Evolutionary conservation across 1,140 invertebrate species (phyloP).

Genomic region (Samia ricini): DNA sequence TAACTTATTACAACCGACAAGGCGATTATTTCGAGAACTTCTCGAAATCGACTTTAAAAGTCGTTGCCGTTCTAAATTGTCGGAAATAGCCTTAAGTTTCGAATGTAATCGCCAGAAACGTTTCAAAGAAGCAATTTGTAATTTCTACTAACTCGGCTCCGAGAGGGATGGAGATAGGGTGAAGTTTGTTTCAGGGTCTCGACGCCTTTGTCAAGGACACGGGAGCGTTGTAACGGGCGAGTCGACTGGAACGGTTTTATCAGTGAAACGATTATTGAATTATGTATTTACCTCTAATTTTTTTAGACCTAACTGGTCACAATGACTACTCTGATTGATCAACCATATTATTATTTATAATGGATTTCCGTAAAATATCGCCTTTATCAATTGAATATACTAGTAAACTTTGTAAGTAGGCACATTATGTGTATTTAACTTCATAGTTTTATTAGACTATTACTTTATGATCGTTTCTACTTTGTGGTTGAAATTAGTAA

Average conservation of each 20-base stretch:
- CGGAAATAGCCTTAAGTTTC: conserved; percentile 26
- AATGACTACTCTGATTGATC: no score
- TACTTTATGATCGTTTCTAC: no score
- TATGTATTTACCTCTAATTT: no score
- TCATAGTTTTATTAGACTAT: no score
- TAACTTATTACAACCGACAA: conserved; percentile 20
- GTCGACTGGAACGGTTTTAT: neutral
- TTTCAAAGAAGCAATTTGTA: conserved; percentile 23
- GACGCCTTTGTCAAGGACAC: conserved; percentile 6
- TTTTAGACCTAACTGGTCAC: no score
- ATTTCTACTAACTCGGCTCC: conserved; percentile 11
- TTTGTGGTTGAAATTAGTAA: no score
- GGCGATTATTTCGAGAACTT: conserved; percentile 22
- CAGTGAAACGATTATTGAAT: no score
- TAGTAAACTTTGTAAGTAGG: no score
- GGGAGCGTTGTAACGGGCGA: conserved; percentile 2
- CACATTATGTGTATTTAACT: no score
- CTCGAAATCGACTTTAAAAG: conserved; percentile 24
- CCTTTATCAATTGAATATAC: no score
- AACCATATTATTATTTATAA: no score
- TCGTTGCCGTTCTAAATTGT: conserved; percentile 21
- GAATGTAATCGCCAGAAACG: conserved; percentile 23
- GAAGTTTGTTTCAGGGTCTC: conserved; percentile 4
- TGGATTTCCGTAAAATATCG: no score
- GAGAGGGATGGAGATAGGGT: conserved; percentile 15